Evolutionary conservation across 2,888 invertebrate species (phyloP).

Genomic region (Crioceris asparagi): DNA sequence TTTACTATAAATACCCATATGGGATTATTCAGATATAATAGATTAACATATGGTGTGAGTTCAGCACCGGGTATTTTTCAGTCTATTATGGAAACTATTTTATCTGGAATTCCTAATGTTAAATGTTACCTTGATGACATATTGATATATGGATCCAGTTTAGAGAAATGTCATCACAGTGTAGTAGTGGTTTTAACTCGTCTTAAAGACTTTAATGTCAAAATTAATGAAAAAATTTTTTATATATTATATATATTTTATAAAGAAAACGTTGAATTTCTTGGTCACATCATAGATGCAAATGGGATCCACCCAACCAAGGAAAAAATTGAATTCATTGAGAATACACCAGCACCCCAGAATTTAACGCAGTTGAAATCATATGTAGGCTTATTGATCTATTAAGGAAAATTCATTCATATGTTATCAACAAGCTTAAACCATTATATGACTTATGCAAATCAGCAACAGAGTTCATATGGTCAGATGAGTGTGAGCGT

Average conservation of each 20-base stretch:
- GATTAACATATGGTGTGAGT: background rate
- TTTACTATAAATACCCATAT: background rate
- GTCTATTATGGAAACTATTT: background rate
- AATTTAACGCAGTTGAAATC: conserved; percentile 11
- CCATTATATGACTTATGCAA: too few species aligned
- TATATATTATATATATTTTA: conserved; percentile 22
- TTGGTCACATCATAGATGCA: conserved; percentile 17
- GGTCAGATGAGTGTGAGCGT: conserved; percentile 13
- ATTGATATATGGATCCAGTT: background rate
- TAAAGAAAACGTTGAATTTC: conserved; percentile 17
- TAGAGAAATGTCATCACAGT: background rate
- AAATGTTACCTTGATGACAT: conserved; percentile 2
- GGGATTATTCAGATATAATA: background rate
- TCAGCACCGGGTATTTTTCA: conserved; percentile 2
- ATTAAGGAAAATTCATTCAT: conserved; percentile 17
- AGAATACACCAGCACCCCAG: conserved; percentile 7
- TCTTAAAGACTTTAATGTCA: conserved; percentile 17
- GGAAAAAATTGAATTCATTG: conserved; percentile 9
- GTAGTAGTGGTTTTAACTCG: conserved; percentile 14
- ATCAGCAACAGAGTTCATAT: conserved; percentile 15
- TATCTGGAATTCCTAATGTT: background rate
- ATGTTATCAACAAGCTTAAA: conserved; percentile 17
- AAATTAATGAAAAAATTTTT: conserved; percentile 19
- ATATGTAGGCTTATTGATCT: conserved; percentile 10
- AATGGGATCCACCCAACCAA: conserved; percentile 10